Evolutionary conservation across 30 jellyfish, hydroid and myxozoan genomes (phyloP), one percentile per base, ranked within the genome.

Genomic region (Aurelia sp.): DNA sequence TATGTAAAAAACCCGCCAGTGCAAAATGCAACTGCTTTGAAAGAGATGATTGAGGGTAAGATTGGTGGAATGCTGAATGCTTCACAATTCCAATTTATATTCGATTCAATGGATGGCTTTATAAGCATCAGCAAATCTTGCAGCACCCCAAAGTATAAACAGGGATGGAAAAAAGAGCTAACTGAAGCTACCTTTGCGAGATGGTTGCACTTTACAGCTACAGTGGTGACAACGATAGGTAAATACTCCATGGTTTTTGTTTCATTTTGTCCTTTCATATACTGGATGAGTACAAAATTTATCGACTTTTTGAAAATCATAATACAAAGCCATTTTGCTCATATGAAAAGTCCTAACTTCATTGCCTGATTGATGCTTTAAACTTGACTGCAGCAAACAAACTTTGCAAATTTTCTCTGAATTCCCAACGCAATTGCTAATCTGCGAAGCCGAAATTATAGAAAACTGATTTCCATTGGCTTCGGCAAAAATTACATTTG

Each of bases 171-270:
- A 41, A 76, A 76, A 24, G 62, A 18, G 9, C 3, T 76, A 24
- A 60, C 41, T 33, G 27, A 15, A 10, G 19, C 30, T 12, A 76
- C 87, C 0, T 76, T 21, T 51, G 58, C 63, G 12, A 61, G 87
- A 59, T 76, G 87, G 87, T 59, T 69, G 31, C 63, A 76, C 65
- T 76, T 76, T 60, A 38, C 87, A 15, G 41, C 62, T 67, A 44
- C 87, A 18, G 74, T 76, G 40, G 66, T 76, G 53, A 76, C 87
- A 17, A 76, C 87, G 4, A 59, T 76, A 31, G 87, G 87, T 76
- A 59, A 76, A 12, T 57, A 18, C 6, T 15, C 24, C 19, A 0
- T 31, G 6, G 68, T 20, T 72, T 72, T 15, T n/a, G 13, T 53
- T 8, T 13, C 16, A n/a, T 61, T 12, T 13, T 22, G 12, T 7